These are phyloP conservation scores for Andrena flavipes DNA, from an alignment of 2,888 invertebrate species.

Conservation along the genomic window DNA sequence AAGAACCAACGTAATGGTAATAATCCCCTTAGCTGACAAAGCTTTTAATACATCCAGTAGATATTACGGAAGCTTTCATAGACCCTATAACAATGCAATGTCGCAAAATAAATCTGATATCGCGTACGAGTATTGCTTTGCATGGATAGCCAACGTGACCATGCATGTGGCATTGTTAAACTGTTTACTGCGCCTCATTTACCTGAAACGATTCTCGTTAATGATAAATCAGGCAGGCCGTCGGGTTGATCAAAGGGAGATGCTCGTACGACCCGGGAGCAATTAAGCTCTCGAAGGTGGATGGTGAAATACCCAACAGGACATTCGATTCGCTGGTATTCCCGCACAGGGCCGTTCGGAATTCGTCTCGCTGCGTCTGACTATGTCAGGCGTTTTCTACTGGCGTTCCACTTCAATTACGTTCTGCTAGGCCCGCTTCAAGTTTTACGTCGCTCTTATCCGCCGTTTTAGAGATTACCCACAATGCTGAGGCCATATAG, in stretches of 20 bases:
- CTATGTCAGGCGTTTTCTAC: conserved; percentile 39
- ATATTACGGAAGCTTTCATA: too few species aligned
- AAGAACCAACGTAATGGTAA: too few species aligned
- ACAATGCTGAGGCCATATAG: not conserved
- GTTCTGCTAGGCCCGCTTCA: not conserved
- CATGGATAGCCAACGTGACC: not conserved
- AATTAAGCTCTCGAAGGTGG: conserved; percentile 51
- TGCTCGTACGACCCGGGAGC: conserved; percentile 31
- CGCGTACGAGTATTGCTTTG: not conserved
- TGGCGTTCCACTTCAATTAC: conserved; percentile 4
- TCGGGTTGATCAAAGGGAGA: conserved; percentile 46
- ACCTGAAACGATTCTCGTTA: conserved; percentile 39
- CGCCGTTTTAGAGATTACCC: not conserved
- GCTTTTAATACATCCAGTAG: too few species aligned
- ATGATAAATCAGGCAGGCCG: conserved; percentile 34
- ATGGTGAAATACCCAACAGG: conserved; percentile 43
- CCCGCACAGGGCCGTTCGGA: conserved; percentile 13
- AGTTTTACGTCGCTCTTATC: not conserved
- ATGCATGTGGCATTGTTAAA: not conserved
- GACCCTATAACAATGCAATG: too few species aligned
- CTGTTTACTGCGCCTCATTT: conserved; percentile 18
- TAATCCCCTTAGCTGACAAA: too few species aligned
- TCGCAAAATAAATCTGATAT: too few species aligned
- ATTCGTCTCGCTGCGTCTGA: conserved; percentile 27
- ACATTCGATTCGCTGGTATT: conserved; percentile 51